Base-by-base conservation (phyloP, 2,113 vertebrate genomes). In the Gallinago jamesoni region DNA sequence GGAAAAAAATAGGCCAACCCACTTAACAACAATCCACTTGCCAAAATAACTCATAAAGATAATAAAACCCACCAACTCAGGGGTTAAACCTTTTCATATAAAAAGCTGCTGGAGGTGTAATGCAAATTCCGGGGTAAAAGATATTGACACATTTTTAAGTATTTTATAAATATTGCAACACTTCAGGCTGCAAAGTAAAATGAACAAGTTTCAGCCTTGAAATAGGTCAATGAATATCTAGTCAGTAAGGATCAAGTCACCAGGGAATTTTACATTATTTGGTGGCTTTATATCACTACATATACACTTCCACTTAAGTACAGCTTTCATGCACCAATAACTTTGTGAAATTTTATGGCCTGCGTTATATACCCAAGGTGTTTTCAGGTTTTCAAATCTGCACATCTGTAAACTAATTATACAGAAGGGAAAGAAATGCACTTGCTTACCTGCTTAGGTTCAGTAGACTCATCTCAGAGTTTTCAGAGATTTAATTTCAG, bases 401-500 rank as follows among this genome's bases (percentile, higher is more conserved):
- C 63, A 90, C 68, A 86, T 93, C 87, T 85, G 59, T 86, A 96
- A 91, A 89, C 63, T 73, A 91, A 96, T 85, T 96, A 93, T 47
- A 88, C 37, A 90, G 74, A 73, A 73, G 55, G 72, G 68, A 96
- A 83, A 89, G 76, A 87, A 94, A 95, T 83, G 70, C 50, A 25
- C 35, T 88, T 77, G 37, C 75, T 79, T 85, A 79, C 74, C 62
- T 89, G 76, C 13, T 84, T 79, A 76, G 69, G 63, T 83, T 67
- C 81, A 89, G 70, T 14, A 69, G 47, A 80, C 74, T 88, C 63
- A 76, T 87, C 89, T 91, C 66, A 69, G 70, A 56, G n/a, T 57
- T 95, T 90, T 83, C 74, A 88, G 90, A 83, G 20, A 93, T 75
- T 85, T 89, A n/a, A 89, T 72, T 91, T 78, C 43, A 45, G 70